These are phyloP conservation scores for Hoplias malabaricus DNA, from an alignment of 2,113 vertebrate species.

Conservation along the genomic window DNA sequence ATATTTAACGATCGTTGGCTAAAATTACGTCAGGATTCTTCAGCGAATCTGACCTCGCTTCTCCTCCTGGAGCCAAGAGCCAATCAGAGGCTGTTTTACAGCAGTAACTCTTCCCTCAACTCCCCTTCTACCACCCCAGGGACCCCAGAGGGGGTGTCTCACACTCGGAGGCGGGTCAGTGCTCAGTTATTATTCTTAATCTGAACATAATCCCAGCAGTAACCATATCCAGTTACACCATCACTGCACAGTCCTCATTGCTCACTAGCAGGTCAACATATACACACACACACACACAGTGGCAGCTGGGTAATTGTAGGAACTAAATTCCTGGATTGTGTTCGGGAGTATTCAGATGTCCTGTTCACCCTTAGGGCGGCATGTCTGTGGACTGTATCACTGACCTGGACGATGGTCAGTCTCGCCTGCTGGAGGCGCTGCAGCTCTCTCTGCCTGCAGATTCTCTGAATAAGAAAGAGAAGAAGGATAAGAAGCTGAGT, in stretches of 20 bases:
- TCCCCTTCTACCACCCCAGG: conserved; percentile 87
- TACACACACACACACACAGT: too few relatives aligned
- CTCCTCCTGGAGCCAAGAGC: conserved; percentile 82
- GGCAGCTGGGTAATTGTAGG: too few relatives aligned
- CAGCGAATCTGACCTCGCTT: conserved; percentile 80
- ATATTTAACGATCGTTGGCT: conserved; percentile 90
- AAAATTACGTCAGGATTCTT: conserved; percentile 86
- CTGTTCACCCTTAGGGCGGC: conserved; percentile 77
- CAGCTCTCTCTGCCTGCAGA: conserved; percentile 93
- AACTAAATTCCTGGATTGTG: too few relatives aligned
- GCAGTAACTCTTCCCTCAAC: conserved; percentile 98
- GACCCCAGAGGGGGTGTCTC: conserved; percentile 80
- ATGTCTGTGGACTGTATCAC: conserved; percentile 98
- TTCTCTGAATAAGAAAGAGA: conserved; percentile 85
- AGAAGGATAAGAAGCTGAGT: conserved; percentile 91
- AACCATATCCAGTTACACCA: too few relatives aligned
- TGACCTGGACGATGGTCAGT: conserved; percentile 94
- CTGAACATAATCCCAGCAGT: neutral
- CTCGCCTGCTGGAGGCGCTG: conserved; percentile 90
- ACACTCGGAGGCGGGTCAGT: conserved; percentile 83
- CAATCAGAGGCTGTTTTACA: conserved; percentile 89
- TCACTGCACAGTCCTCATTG: too few relatives aligned
- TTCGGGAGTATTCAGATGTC: too few relatives aligned
- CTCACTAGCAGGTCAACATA: too few relatives aligned
- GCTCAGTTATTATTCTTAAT: neutral